A percentile compares a stretch with the other conserved stretches of the same genome.
Conservation (phyloP, 2,888 invertebrate genomes). For the Heliconius sara region DNA sequence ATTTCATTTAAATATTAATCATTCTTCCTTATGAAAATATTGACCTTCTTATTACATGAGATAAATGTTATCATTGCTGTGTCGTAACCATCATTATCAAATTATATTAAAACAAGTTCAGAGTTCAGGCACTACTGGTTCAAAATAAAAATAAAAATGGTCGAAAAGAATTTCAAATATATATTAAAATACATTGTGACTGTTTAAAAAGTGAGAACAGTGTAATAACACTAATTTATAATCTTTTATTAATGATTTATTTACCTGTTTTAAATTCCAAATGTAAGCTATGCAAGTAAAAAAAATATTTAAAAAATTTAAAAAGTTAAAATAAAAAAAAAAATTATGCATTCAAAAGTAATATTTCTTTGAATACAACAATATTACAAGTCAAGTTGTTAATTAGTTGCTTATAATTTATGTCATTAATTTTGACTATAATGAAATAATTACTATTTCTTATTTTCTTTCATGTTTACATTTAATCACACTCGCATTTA, state of each 20-base stretch:
- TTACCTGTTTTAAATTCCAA: conserved; percentile 19
- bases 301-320: not conserved
- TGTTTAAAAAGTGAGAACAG: too few relatives aligned
- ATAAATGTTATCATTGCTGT: conserved; percentile 30
- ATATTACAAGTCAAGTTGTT: too few relatives aligned
- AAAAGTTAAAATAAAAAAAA: not conserved
- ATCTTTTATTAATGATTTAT: too few relatives aligned
- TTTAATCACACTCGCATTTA: too few relatives aligned
- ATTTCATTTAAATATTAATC: not conserved
- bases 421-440: too few relatives aligned
- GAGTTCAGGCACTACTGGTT: too few relatives aligned
- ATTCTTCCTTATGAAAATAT: not conserved
- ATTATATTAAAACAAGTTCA: not conserved
- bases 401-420: not conserved
- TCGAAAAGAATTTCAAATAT: not conserved
- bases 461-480: too few relatives aligned
- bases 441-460: too few relatives aligned
- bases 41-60: conserved; percentile 28
- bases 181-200: not conserved
- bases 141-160: too few relatives aligned
- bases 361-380: too few relatives aligned
- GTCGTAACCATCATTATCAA: conserved; percentile 14
- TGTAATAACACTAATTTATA: too few relatives aligned
- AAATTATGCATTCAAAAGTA: not conserved
- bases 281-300: conserved; percentile 6